Conservation (phyloP, 2,113 vertebrate species). For the Cinclus cinclus region DNA sequence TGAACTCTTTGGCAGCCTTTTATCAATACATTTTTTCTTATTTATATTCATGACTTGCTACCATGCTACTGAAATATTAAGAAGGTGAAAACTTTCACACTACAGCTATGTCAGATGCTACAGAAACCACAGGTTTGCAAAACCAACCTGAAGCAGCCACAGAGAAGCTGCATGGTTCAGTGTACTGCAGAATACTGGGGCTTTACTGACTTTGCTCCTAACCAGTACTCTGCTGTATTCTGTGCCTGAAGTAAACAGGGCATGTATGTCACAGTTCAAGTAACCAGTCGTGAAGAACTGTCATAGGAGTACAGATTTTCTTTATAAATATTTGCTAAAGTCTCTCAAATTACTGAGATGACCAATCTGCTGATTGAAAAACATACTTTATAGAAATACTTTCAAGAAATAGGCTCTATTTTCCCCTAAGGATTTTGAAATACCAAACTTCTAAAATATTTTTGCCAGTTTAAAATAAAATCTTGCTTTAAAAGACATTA, state of each 20-base stretch:
- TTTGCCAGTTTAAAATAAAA: not conserved
- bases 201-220: not conserved
- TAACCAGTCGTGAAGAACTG: not conserved
- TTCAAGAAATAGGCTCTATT: not conserved
- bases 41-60: not conserved
- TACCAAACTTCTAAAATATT: not conserved
- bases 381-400: not conserved
- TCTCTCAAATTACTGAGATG: not conserved
- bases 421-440: not conserved
- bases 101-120: not conserved
- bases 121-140: not conserved
- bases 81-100: not conserved
- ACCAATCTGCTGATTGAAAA: not conserved
- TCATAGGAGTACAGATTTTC: not conserved
- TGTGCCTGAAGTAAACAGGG: not conserved
- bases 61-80: not conserved
- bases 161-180: not conserved
- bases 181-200: rapidly evolving
- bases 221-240: not conserved
- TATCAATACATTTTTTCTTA: not conserved
- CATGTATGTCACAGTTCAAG: not conserved
- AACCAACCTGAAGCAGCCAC: not conserved
- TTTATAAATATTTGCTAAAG: not conserved
- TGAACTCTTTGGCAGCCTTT: not conserved
- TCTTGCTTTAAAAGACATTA: not conserved